A percentile compares a stretch with the other conserved stretches of the same genome.
These are phyloP conservation scores for Microcebus griseorufus DNA, from an alignment of 2,113 vertebrate genomes.

Conservation along the genomic window DNA sequence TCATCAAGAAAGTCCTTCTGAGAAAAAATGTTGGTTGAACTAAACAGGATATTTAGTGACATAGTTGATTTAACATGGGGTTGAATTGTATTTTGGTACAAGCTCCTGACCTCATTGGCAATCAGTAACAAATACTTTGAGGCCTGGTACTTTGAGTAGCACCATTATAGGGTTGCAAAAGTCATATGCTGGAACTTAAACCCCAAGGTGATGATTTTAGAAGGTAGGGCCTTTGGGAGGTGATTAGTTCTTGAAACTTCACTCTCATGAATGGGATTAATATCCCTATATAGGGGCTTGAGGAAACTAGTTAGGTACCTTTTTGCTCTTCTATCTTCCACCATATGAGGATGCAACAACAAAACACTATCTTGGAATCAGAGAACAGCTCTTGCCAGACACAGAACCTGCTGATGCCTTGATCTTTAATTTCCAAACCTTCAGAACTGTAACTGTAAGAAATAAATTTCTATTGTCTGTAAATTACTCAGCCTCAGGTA, in stretches of 20 bases:
- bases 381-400: neutral
- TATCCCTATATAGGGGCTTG: no score
- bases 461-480: neutral
- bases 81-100: neutral
- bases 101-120: neutral
- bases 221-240: neutral
- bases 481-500: neutral
- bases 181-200: neutral
- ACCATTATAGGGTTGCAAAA: neutral
- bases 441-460: neutral
- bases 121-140: neutral
- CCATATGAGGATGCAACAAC: no score
- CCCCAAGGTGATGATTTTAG: neutral
- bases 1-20: neutral
- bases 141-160: neutral
- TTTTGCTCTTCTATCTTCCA: neutral
- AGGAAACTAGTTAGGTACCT: neutral
- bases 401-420: neutral
- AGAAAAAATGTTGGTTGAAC: neutral
- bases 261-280: neutral
- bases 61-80: neutral
- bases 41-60: neutral
- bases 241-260: neutral
- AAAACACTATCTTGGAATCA: neutral
- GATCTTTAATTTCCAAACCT: neutral